Base-by-base conservation (phyloP, 1,140 invertebrate species). In the Phymastichus coffea region DNA sequence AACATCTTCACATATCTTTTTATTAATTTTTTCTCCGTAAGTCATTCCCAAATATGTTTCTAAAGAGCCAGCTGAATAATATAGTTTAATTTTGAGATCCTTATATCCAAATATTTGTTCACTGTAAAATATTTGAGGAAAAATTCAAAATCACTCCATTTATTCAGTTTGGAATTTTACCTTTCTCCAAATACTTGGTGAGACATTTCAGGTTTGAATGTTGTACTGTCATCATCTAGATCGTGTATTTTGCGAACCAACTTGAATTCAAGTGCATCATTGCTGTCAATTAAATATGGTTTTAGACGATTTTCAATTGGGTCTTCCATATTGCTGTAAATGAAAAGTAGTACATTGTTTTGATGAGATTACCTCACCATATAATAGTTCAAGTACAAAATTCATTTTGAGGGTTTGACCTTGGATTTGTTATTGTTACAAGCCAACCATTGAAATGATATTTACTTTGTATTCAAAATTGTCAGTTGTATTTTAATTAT, bases 91-190 rank as follows among this genome's bases (percentile, higher is more conserved):
- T 58, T 83, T 83, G 20, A 97, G 78, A 70, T 93, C 88, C 73
- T 89, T 86, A 71, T 96, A 97, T 15, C 95, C 95, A 83, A 96
- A 97, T 73, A 97, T 95, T 58, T 85, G 91, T 80, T 98, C 95
- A 67, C 89, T 90, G 63, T 26, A 76, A 78, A 51, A 70, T 20
- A 71, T 64, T 66, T 66, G 44, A 64, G 49, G 60, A 48, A 55
- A 37, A 63, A 63, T 40, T 17, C n/a, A n/a, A n/a, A n/a, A n/a
- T n/a, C n/a, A n/a, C n/a, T 33, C 30, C n/a, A n/a, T n/a, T n/a
- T n/a, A n/a, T n/a, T n/a, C n/a, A n/a, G n/a, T n/a, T n/a, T n/a
- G 44, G 58, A 37, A 35, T 78, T 78, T 71, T 75, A 88, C 86
- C 81, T 84, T 67, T 95, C 91, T 20, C 94, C 94, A 81, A 96